Percentiles rank a stretch among this genome's conserved stretches.
These are phyloP conservation scores for Ormia ochracea DNA, from an alignment of 2,888 invertebrate species.

Conservation along the genomic window DNA sequence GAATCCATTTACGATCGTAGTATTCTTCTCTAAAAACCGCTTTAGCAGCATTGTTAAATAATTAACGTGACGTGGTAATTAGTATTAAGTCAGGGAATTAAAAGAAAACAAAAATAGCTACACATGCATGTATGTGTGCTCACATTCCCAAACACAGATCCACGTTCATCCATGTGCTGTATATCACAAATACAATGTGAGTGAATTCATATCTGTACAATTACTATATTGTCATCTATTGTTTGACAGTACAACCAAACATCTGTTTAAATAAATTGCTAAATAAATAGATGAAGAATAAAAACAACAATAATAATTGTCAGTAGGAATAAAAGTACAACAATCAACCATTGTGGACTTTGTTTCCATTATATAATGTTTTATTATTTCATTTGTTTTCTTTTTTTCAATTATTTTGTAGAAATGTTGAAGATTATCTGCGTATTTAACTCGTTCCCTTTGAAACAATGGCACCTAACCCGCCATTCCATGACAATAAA, in stretches of 20 bases:
- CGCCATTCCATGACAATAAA: conserved; percentile 28
- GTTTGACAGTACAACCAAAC: conserved; percentile 39
- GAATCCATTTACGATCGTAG: not conserved
- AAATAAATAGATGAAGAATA: conserved; percentile 29
- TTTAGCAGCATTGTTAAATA: conserved; percentile 13
- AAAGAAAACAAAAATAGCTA: conserved; percentile 46
- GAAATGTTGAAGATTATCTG: conserved; percentile 43
- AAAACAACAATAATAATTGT: not conserved
- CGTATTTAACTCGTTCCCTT: conserved; percentile 56
- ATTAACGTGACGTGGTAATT: conserved; percentile 39
- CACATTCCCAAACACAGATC: too few species aligned
- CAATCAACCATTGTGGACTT: conserved; percentile 13
- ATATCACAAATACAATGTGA: too few species aligned
- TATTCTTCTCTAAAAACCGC: not conserved
- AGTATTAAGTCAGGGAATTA: conserved; percentile 52
- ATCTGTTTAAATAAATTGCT: conserved; percentile 60
- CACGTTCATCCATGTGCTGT: too few species aligned
- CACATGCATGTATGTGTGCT: too few species aligned
- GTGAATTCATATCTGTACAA: not conserved
- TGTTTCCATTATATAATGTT: conserved; percentile 11
- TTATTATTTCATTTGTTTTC: conserved; percentile 1
- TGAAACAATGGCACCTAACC: conserved; percentile 16
- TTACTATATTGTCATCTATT: conserved; percentile 17
- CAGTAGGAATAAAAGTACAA: conserved; percentile 5
- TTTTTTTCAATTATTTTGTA: not conserved